Evolutionary conservation across 2,797 vertebrate genomes (phyloP), one percentile per base, ranked within the genome.

Genomic region (Ispidina picta): DNA sequence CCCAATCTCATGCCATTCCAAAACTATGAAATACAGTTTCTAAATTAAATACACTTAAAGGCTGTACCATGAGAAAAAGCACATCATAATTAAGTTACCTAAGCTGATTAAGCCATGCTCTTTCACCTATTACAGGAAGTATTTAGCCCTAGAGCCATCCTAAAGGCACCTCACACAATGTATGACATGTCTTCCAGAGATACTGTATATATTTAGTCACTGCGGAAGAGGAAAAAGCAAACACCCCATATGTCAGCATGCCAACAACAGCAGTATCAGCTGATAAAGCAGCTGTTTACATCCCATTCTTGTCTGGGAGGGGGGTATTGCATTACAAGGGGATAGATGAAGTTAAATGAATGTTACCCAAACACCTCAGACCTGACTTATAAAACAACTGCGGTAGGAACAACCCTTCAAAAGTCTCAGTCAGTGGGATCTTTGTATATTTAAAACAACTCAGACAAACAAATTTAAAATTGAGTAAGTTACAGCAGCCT

Each of bases 61-160:
- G 73, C 44, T 70, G 56, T 56, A 89, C 83, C 64, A 72, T 71
- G 64, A 85, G 39, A 91, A 93, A 87, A 95, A 94, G 44, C 55
- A 87, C 83, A 88, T 63, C 72, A 93, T 96, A 96, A 96, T 94
- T 95, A 89, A 65, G 35, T 79, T 92, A 94, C 94, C 82, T 96
- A 90, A 96, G 90, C 83, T 92, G 92, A 92, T 94, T 96, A 95
- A 95, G 71, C 88, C 81, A 77, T 68, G 85, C 79, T 89, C 82
- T 81, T 96, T 95, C 75, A 95, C 92, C 69, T 91, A 88, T 71
- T 94, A 79, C 77, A 95, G 81, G 68, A 89, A 95, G 62, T 76
- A 93, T 79, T 93, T 83, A 81, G 93, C 76, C 86, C 83, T 74
- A 44, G 33, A 91, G 86, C 89, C 48, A 92, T 80, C 82, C 90